A percentile compares a stretch with the other conserved stretches of the same genome.
These are phyloP conservation scores for Campoplex nolae DNA, from an alignment of 2,888 invertebrate genomes.

Conservation along the genomic window DNA sequence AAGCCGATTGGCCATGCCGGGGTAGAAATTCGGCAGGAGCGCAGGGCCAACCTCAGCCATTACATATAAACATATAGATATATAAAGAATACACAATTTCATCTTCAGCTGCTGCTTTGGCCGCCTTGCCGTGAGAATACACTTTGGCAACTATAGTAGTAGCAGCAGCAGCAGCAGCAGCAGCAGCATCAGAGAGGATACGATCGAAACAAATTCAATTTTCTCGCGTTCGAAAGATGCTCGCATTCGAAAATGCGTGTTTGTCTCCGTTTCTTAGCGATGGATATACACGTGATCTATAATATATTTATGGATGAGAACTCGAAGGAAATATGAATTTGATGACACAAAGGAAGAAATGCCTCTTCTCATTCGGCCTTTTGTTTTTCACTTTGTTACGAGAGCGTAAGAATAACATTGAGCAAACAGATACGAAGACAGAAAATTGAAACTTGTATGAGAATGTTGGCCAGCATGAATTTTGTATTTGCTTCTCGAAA, in stretches of 20 bases:
- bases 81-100: constrained; percentile 25
- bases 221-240: constrained; percentile 36
- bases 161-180: constrained; percentile 20
- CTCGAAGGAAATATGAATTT: background rate
- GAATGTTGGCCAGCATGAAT: background rate
- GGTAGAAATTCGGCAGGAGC: constrained; percentile 57
- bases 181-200: constrained; percentile 24
- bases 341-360: background rate
- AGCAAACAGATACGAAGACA: background rate
- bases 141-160: constrained; percentile 36
- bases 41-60: constrained; percentile 45
- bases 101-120: constrained; percentile 49
- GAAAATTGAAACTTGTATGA: background rate
- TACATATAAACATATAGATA: background rate
- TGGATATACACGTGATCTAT: background rate
- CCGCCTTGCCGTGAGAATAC: constrained; percentile 30
- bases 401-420: background rate
- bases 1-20: constrained; percentile 55
- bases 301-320: background rate
- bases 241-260: constrained; percentile 27
- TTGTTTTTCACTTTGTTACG: background rate
- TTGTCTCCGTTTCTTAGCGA: background rate
- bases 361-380: background rate
- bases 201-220: constrained; percentile 63
- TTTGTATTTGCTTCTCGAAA: background rate